These are phyloP conservation scores for Chrysomela aeneicollis DNA, from an alignment of 2,888 invertebrate genomes.

Conservation along the genomic window DNA sequence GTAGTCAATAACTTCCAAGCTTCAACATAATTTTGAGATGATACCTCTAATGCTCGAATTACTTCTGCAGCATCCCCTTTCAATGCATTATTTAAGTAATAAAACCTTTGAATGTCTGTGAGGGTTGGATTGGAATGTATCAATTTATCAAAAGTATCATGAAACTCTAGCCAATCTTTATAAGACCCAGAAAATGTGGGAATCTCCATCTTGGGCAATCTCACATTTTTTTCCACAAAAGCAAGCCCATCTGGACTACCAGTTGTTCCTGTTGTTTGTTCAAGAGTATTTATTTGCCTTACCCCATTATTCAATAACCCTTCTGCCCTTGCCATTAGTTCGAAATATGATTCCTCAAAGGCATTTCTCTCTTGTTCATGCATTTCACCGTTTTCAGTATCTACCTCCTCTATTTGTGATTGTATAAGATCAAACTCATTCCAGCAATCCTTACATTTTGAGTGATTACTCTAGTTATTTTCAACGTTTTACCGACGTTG, in stretches of 20 bases:
- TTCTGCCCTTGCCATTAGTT: conserved; percentile 9
- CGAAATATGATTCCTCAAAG: conserved; percentile 18
- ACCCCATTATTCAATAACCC: neutral
- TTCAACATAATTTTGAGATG: conserved; percentile 23
- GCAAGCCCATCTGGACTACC: neutral
- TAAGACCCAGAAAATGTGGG: conserved; percentile 26
- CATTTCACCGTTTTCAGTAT: neutral
- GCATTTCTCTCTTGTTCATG: conserved; percentile 3
- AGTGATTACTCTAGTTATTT: no score
- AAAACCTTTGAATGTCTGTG: conserved; percentile 26
- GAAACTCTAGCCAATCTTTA: conserved; percentile 22
- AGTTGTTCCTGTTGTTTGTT: neutral
- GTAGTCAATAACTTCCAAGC: conserved; percentile 28
- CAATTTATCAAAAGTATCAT: conserved; percentile 19
- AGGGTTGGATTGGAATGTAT: conserved; percentile 18
- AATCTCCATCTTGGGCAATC: conserved; percentile 26
- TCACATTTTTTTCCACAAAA: conserved; percentile 17
- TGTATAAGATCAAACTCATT: conserved; percentile 6
- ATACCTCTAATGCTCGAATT: conserved; percentile 28
- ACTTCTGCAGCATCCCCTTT: conserved; percentile 25
- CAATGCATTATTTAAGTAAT: conserved; percentile 26
- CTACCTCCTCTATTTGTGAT: conserved; percentile 8
- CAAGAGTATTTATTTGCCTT: neutral
- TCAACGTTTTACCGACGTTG: neutral
- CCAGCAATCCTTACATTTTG: conserved; percentile 17